These are phyloP conservation scores for Mesorhabditis belari DNA, from an alignment of 2,888 invertebrate genomes.

Conservation along the genomic window DNA sequence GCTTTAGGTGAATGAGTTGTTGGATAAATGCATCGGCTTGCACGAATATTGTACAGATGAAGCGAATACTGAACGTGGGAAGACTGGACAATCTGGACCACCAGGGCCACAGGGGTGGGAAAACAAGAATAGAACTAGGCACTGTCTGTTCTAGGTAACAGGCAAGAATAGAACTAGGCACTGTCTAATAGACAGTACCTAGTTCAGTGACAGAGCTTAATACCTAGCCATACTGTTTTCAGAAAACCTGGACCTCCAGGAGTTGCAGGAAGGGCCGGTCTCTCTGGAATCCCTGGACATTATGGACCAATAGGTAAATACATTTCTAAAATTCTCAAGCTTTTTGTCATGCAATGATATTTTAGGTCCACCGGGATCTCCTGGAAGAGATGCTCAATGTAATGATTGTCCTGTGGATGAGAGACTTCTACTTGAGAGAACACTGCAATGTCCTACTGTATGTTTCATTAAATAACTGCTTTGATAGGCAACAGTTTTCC, in stretches of 20 bases:
- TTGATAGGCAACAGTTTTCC: not conserved
- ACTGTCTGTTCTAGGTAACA: no score
- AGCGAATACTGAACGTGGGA: constrained; percentile 20
- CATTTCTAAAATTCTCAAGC: not conserved
- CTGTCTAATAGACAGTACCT: no score
- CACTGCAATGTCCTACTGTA: constrained; percentile 25
- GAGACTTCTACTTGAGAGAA: constrained; percentile 24
- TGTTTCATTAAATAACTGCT: no score
- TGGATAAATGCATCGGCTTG: constrained; percentile 46
- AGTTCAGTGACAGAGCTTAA: no score
- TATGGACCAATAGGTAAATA: constrained; percentile 24
- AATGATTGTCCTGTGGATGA: constrained; percentile 40
- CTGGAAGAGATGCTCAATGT: constrained; percentile 44
- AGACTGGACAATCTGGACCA: constrained; percentile 23
- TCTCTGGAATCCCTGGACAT: constrained; percentile 35
- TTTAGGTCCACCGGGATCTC: constrained; percentile 37
- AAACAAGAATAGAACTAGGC: no score
- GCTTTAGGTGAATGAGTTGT: constrained; percentile 41
- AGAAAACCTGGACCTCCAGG: constrained; percentile 28
- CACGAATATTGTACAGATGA: constrained; percentile 49
- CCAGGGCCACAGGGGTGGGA: constrained; percentile 24
- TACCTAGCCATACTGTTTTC: not conserved
- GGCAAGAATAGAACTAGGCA: no score
- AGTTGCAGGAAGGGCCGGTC: constrained; percentile 25
- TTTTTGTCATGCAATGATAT: not conserved